These are phyloP conservation scores for Salminus brasiliensis DNA, from an alignment of 2,113 vertebrate genomes.

Conservation along the genomic window DNA sequence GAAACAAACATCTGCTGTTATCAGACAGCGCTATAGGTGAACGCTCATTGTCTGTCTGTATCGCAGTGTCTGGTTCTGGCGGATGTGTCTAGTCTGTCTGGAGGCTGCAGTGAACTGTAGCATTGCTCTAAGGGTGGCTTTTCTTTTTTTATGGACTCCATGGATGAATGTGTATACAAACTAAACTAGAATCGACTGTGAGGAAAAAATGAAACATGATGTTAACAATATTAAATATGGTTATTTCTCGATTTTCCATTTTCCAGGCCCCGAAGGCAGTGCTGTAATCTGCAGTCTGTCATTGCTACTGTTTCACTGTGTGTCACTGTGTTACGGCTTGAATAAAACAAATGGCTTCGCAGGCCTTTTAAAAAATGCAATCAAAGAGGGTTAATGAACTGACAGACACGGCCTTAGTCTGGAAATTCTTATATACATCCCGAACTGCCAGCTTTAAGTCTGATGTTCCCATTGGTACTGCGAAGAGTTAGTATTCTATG, in stretches of 20 bases:
- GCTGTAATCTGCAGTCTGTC: background rate
- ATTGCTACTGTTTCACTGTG: background rate
- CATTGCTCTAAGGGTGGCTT: background rate
- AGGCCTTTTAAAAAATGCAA: background rate
- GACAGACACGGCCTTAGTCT: background rate
- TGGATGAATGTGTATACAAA: background rate
- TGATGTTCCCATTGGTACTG: background rate
- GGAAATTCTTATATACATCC: background rate
- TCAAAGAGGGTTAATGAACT: background rate
- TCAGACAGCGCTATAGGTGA: background rate
- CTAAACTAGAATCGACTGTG: background rate
- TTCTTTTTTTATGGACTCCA: background rate
- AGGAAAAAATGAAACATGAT: background rate
- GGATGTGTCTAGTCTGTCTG: slow-evolving; percentile 20
- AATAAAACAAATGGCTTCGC: slow-evolving; percentile 1
- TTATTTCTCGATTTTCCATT: background rate
- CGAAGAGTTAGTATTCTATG: no score
- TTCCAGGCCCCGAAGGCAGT: background rate
- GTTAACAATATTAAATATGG: slow-evolving; percentile 14
- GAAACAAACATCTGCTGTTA: slow-evolving; percentile 25
- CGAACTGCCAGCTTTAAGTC: background rate
- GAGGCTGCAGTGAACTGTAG: background rate
- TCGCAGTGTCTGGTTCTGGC: slow-evolving; percentile 4
- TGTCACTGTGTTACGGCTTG: background rate
- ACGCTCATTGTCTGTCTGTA: slow-evolving; percentile 21